These are phyloP conservation scores for Rhagonycha lutea DNA, from an alignment of 2,888 invertebrate species.

Conservation along the genomic window DNA sequence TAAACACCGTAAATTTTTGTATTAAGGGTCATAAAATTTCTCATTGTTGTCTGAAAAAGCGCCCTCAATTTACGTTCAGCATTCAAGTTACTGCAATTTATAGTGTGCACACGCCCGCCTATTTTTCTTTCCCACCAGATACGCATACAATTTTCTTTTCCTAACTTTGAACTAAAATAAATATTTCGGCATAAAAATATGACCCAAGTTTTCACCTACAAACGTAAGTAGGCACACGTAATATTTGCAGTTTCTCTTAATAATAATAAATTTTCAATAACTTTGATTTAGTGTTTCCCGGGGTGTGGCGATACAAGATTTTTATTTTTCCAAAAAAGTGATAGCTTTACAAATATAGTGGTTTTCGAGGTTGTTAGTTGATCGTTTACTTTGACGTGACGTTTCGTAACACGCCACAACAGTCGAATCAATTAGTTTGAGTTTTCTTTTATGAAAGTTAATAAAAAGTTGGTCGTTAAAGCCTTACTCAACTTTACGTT, in stretches of 20 bases:
- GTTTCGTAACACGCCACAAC: not conserved
- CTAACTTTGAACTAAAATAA: not conserved
- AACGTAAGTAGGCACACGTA: not conserved
- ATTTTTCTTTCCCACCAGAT: constrained; percentile 18
- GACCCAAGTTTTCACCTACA: constrained; percentile 1
- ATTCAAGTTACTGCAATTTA: constrained; percentile 15
- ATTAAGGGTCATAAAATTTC: not conserved
- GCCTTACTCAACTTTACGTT: not conserved
- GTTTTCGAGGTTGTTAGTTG: not conserved
- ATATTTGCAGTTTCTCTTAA: not conserved
- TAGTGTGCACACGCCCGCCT: constrained; percentile 13
- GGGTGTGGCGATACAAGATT: not conserved
- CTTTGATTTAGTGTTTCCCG: not conserved
- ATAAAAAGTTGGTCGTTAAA: not conserved
- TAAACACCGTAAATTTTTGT: not conserved
- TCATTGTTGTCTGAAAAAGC: constrained; percentile 13
- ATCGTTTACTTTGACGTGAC: not conserved
- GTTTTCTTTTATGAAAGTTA: not conserved
- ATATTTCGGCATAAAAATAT: not conserved
- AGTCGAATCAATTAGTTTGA: not conserved
- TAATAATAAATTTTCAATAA: not conserved
- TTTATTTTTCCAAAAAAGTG: not conserved
- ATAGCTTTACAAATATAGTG: not conserved
- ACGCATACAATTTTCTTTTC: constrained; percentile 13
- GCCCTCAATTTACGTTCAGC: constrained; percentile 8